Evolutionary conservation across 2,888 invertebrate genomes (phyloP).

Genomic region (Troides helena): DNA sequence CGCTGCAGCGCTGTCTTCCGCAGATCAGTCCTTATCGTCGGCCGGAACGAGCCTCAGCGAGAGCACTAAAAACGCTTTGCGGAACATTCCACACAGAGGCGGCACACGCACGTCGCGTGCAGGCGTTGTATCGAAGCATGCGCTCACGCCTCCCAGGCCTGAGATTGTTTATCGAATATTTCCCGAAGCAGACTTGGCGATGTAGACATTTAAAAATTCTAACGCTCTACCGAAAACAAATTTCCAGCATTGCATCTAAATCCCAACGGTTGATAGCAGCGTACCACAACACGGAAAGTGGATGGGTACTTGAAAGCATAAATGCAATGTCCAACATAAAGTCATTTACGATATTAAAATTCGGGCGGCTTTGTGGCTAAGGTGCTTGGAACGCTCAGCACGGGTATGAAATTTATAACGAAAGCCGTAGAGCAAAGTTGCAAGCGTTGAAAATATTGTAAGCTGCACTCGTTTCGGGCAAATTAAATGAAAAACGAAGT

Average conservation of each 20-base stretch:
- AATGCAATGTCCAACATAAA: conserved; percentile 25
- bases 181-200: conserved; percentile 37
- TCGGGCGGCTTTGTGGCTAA: conserved; percentile 30
- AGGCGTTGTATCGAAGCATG: conserved; percentile 46
- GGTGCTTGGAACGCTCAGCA: conserved; percentile 35
- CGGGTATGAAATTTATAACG: conserved; percentile 70
- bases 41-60: conserved; percentile 61
- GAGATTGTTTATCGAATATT: conserved; percentile 62
- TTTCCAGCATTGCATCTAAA: background rate
- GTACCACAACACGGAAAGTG: background rate
- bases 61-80: conserved; percentile 63
- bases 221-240: conserved; percentile 6
- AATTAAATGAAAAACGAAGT: conserved; percentile 79
- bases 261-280: background rate
- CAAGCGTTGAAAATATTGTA: conserved; percentile 76
- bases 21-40: conserved; percentile 78
- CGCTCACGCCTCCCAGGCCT: conserved; percentile 54
- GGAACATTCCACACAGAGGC: conserved; percentile 48
- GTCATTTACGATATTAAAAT: conserved; percentile 31
- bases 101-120: conserved; percentile 54
- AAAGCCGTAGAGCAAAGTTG: conserved; percentile 67
- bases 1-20: conserved; percentile 76
- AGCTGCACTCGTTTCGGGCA: conserved; percentile 75
- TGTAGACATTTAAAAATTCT: conserved; percentile 25
- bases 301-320: conserved; percentile 16